Base-by-base conservation (phyloP, 2,888 invertebrate genomes). In the Eueremaeus valkanovi region DNA sequence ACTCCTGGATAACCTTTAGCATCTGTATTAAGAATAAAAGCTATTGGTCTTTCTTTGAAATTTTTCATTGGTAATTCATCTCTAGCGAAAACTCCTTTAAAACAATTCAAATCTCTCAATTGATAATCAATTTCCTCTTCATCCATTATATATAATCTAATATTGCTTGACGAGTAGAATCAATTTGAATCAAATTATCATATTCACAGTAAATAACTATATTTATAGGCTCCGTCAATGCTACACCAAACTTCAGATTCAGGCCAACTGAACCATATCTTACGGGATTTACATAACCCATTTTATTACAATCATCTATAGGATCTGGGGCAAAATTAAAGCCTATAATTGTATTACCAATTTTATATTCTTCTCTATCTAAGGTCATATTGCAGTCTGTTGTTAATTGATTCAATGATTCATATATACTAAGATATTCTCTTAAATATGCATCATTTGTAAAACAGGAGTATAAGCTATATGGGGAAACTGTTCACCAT, bases 361-460 rank as follows among this genome's bases (percentile, higher is more conserved):
- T 55, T n/a, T 3, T 33, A 63, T 63, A 63, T n/a, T 33, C 63
- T 31, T 36, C 13, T 18, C 36, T 33, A 6, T 29, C 31, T 33
- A 63, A 21, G 8, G 33, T 33, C 8, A 63, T 3, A 36, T 1
- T 1, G 1, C 33, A 5, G 21, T 63, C 63, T 18, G 63, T 33
- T 2, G 36, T n/a, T 6, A 36, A 6, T 33, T 63, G 33, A 33
- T 89, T 86, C 8, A 40, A n/a, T 42, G 72, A 3, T 18, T 72
- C 18, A 72, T 36, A 72, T 11, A 72, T 3, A 29, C 29, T 18
- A 21, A 72, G 8, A 72, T 21, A 72, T 42, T 72, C 72, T 49
- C 45, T 45, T 8, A 24, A 8, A 40, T 45, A 72, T 13, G n/a
- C 3, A 8, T 21, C 45, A 18, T 40, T 72, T 2, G 2, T n/a